Base-by-base conservation (phyloP, 2,113 vertebrate species). In the Paracanthobrama guichenoti region DNA sequence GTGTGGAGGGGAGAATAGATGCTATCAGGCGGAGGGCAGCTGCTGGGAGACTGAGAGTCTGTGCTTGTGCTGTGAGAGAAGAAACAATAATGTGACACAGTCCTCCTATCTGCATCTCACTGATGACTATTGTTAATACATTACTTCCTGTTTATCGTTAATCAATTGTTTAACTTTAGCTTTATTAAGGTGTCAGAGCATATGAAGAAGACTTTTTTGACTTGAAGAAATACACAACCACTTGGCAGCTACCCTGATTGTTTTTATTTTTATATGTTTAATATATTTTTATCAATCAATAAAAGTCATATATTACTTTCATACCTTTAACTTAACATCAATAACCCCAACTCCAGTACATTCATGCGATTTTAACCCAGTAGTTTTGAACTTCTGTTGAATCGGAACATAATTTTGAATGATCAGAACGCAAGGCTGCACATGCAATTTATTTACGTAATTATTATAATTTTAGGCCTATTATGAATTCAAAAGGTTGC, bases 1-100 rank as follows among this genome's bases (percentile, higher is more conserved):
- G 92, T 92, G 88, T 57, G 60, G 85, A 73, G 86, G 42, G 88
- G 92, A 93, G 91, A 94, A 92, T 89, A 85, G 89, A 67, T 85
- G 73, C 88, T 84, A 92, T 93, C 83, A 86, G 88, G 73, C 88
- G 44, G 73, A 91, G 86, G 0, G 87, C 66, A 83, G 72, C 80
- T 88, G 87, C 69, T 79, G 31, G 60, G 89, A 90, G 83, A 84
- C 83, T 82, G 82, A 74, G 44, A 71, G 75, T 86, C 88, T 91
- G 79, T 89, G 87, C 75, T 77, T 60, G 71, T 57, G 57, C 86
- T 85, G 87, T 74, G 72, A 87, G 86, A 75, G 39, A 24, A 53
- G 26, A 53, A 20, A 81, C 62, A 35, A 50, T 81, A 35, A 81
- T 67, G 62, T 67, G 79, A 67, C 62, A 64, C 42, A 48, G 42